Percentiles rank a stretch among this genome's conserved stretches.
Conservation (phyloP, 1,140 invertebrate genomes). For the Philotrypesis tridentata region DNA sequence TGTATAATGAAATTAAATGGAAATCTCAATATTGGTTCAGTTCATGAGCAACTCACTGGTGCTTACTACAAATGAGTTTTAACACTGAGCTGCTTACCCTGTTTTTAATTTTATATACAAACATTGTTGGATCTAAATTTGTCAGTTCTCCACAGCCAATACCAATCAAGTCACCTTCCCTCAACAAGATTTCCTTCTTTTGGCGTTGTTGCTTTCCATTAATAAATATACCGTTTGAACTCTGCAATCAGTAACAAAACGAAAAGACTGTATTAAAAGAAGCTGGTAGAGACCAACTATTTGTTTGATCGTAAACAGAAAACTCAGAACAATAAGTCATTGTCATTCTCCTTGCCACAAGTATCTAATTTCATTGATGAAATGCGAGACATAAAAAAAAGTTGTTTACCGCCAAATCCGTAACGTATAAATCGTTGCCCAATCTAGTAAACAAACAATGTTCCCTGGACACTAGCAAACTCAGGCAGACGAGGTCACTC, state of each 20-base stretch:
- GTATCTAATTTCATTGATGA: not conserved
- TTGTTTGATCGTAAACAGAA: too few relatives aligned
- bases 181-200: slow-evolving; percentile 36
- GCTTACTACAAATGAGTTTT: too few relatives aligned
- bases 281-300: too few relatives aligned
- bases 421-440: slow-evolving; percentile 48
- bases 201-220: slow-evolving; percentile 47
- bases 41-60: too few relatives aligned
- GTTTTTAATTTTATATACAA: slow-evolving; percentile 51
- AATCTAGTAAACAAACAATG: slow-evolving; percentile 58
- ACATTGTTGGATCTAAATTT: slow-evolving; percentile 33
- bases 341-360: too few relatives aligned
- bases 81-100: slow-evolving; percentile 19
- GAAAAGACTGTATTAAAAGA: not conserved
- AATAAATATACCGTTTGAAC: slow-evolving; percentile 59
- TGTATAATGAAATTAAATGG: not conserved
- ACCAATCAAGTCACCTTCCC: slow-evolving; percentile 56
- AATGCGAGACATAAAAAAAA: not conserved
- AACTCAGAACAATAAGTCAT: too few relatives aligned
- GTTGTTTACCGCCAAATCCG: slow-evolving; percentile 55
- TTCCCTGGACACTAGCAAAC: slow-evolving; percentile 56
- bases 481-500: slow-evolving; percentile 55
- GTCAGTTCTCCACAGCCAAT: slow-evolving; percentile 53
- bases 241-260: slow-evolving; percentile 53
- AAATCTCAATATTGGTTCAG: too few relatives aligned